Evolutionary conservation across 1,140 invertebrate species (phyloP), one percentile per base, ranked within the genome.

Genomic region (Drosophila burlai): DNA sequence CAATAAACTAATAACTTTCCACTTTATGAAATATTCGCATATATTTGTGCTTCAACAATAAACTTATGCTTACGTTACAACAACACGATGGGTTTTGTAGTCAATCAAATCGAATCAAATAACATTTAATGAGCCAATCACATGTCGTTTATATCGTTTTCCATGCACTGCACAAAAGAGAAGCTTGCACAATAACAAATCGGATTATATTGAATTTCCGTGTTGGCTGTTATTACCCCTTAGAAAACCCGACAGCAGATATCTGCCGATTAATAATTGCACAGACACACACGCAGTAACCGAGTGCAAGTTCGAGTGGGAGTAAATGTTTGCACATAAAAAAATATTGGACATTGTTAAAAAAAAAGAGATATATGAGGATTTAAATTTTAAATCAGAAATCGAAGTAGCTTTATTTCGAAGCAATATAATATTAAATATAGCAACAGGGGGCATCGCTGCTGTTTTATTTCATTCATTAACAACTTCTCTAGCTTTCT

Each of bases 91-190:
- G 8, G 21, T 5, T 38, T 55, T 24, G 36, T 26, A 57, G 21
- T 57, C 54, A 57, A 57, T 57, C 54, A 57, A 57, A 26, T 57
- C 36, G 21, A 57, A 57, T 57, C 54, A 57, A 57, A 57, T 40
- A 40, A 38, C 36, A 57, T 57, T 57, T 57, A 57, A 57, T 57
- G 54, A 57, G 54, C 54, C 54, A 57, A 57, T 57, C 54, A 57
- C 54, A 55, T 55, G 38, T 40, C 34, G 38, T 40, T 57, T 57
- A 55, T 55, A 34, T 16, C 34, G 52, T 38, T 58, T 58, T 58
- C 36, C 10, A 9, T 58, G 52, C 52, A 38, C 34, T 38, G 34
- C 34, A 24, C 52, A 24, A 42, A 60, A 26, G 38, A 15, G 18
- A 24, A 64, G 34, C 54, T 24, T 13, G n/a, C 55, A 29, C 62